phyloP scores from a whole-genome alignment of 2,797 vertebrate genomes.

The Lates japonicus region DNA sequence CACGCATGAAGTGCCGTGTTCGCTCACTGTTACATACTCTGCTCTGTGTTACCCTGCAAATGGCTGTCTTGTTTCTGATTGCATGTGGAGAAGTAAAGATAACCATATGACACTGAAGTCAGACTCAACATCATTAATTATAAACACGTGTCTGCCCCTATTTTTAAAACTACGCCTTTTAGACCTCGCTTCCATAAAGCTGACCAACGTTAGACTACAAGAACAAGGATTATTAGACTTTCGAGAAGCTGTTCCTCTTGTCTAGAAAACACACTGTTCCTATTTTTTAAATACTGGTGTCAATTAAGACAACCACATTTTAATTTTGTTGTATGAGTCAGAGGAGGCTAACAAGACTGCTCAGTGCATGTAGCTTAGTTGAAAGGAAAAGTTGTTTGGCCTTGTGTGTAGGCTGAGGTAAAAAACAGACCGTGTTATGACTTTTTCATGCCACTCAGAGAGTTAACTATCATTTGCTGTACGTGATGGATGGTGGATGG shows the following conservation, averaged over 20 bases:
- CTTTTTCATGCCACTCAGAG: constrained; percentile 60
- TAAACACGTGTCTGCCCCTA: constrained; percentile 80
- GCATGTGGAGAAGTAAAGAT: constrained; percentile 86
- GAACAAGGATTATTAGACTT: constrained; percentile 52
- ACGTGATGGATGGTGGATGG: constrained; percentile 58
- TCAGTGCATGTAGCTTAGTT: constrained; percentile 52
- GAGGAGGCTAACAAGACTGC: constrained; percentile 53
- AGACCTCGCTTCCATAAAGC: constrained; percentile 56
- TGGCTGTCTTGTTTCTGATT: constrained; percentile 84
- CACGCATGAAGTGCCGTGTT: constrained; percentile 55
- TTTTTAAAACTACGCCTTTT: constrained; percentile 61
- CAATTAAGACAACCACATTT: constrained; percentile 70
- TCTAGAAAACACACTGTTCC: constrained; percentile 63
- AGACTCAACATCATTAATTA: constrained; percentile 84
- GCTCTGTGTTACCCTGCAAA: constrained; percentile 79
- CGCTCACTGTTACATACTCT: constrained; percentile 66
- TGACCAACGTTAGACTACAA: constrained; percentile 65
- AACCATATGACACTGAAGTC: constrained; percentile 87
- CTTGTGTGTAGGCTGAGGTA: constrained; percentile 55
- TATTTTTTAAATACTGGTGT: constrained; percentile 61
- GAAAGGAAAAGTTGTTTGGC: constrained; percentile 71
- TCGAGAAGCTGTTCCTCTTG: constrained; percentile 49
- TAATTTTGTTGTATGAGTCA: constrained; percentile 68
- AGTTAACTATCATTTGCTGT: constrained; percentile 66
- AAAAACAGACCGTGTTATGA: constrained; percentile 29